These are phyloP conservation scores for Lumbricus terrestris DNA, from an alignment of 2,888 invertebrate species.

Conservation along the genomic window DNA sequence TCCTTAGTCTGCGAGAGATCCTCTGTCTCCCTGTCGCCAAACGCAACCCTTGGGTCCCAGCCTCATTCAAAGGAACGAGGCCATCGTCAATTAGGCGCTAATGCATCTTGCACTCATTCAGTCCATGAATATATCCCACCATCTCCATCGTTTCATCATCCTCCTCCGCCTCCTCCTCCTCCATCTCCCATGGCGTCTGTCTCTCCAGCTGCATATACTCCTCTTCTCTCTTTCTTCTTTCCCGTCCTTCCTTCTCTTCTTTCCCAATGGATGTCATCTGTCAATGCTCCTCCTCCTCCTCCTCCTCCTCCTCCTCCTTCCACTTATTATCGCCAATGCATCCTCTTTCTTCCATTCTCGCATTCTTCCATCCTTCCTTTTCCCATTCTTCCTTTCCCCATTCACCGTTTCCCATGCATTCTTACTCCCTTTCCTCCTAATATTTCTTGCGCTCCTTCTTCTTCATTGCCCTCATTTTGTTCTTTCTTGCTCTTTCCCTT, in stretches of 20 bases:
- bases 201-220: background rate
- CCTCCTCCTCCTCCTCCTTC: background rate
- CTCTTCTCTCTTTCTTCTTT: background rate
- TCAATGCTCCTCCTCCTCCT: background rate
- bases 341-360: background rate
- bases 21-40: background rate
- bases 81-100: background rate
- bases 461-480: background rate
- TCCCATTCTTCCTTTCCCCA: background rate
- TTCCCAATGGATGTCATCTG: background rate
- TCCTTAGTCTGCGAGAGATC: background rate
- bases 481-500: no score
- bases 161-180: background rate
- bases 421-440: no score
- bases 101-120: background rate
- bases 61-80: background rate
- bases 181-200: background rate
- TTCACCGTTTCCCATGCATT: background rate
- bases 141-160: background rate
- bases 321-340: background rate
- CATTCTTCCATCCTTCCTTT: background rate
- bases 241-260: background rate
- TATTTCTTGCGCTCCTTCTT: no score
- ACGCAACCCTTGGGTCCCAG: background rate
- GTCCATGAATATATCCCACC: background rate